phyloP scores from a whole-genome alignment of 37 sponge, comb jelly and placozoan species.

The Halichondria panicea region DNA sequence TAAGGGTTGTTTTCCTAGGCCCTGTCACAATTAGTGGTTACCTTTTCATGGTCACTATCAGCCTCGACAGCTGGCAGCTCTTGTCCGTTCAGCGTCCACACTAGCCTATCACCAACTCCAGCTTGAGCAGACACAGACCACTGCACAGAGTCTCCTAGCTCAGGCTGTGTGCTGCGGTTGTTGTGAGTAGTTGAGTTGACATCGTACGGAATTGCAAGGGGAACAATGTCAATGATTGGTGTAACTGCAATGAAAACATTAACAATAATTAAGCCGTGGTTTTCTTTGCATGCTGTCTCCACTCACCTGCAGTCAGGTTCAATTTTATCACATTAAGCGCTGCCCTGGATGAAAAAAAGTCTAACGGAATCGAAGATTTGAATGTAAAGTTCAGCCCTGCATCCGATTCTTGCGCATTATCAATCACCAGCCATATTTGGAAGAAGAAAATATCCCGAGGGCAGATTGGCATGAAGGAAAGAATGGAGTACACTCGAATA shows the following conservation, averaged over 20 bases:
- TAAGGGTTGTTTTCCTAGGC: too few relatives aligned
- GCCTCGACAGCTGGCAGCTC: not conserved
- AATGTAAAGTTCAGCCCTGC: too few relatives aligned
- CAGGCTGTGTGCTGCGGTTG: too few relatives aligned
- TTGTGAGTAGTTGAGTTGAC: too few relatives aligned
- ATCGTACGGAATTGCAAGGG: not conserved
- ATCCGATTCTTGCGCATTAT: slow-evolving; percentile 42
- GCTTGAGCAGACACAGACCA: slow-evolving; percentile 4
- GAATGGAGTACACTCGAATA: not conserved
- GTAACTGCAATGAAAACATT: not conserved
- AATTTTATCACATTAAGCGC: too few relatives aligned
- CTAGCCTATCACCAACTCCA: slow-evolving; percentile 11
- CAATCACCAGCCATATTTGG: slow-evolving; percentile 34
- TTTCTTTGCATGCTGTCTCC: too few relatives aligned
- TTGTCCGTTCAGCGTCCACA: slow-evolving; percentile 16
- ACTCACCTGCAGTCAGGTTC: too few relatives aligned
- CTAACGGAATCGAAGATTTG: too few relatives aligned
- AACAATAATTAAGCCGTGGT: too few relatives aligned
- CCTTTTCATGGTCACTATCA: too few relatives aligned
- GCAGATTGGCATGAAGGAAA: not conserved
- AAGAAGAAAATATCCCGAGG: not conserved
- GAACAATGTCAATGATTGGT: not conserved
- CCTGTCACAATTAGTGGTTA: too few relatives aligned
- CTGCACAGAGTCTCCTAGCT: not conserved
- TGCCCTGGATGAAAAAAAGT: too few relatives aligned